Base-by-base conservation (phyloP, 2,888 invertebrate genomes). In the Phyto melanocephala region DNA sequence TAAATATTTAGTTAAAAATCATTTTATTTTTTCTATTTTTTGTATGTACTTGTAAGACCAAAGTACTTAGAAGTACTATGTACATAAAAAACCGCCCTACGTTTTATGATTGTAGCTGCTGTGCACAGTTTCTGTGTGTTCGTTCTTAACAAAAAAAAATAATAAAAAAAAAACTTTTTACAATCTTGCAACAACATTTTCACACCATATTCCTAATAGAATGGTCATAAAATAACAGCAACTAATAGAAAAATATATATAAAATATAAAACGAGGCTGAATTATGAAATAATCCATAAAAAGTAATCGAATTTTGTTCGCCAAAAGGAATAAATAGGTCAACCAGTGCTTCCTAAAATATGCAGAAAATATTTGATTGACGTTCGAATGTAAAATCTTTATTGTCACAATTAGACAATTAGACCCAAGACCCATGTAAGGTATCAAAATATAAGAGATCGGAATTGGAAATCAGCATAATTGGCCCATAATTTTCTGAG, bases 201-300 rank as follows among this genome's bases (percentile, higher is more conserved):
- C 68, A 76, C 68, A 76, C 42, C 35, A 40, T 22, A 60, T 45
- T 68, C 50, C 28, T 52, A 52, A 67, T 50, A 6, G 28, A 62
- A 74, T 62, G 56, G 56, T 47, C 67, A 68, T 67, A 40, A 68
- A 76, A 67, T 6, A 28, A 20, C n/a, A n/a, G 15, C 1, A n/a
- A 33, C 4, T 5, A 11, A 54, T n/a, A 13, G 13, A 20, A 8
- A 47, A 8, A 17, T 45, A 50, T 28, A 15, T 24, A 28, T n/a
- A 15, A 17, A 63, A 28, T 45, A 28, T 33, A 11, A 5, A 47
- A 65, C 33, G 20, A 13, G 8, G n/a, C 0, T 37, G 20, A n/a
- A 37, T 37, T 13, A 20, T 28, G 33, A 28, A 54, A 33, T 33
- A 6, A 33, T 6, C 33, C 33, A 33, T 33, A 3, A 33, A 33